Percentiles rank a stretch among this genome's conserved stretches.
Conservation (phyloP, 1,140 invertebrate genomes). For the Pseudachorutes palmiensis region DNA sequence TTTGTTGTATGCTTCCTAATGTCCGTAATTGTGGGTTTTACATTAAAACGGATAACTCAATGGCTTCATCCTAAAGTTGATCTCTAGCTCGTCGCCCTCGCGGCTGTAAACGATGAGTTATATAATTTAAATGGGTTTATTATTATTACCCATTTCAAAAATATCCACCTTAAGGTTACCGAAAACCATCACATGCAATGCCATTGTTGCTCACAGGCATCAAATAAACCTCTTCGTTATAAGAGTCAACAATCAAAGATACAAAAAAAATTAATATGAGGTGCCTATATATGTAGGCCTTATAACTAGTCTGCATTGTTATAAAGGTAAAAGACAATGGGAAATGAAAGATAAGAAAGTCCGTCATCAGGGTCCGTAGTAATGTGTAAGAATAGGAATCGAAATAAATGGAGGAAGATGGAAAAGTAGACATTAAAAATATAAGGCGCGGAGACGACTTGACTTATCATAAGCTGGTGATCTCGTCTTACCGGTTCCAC, state of each 20-base stretch:
- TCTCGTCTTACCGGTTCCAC: slow-evolving; percentile 39
- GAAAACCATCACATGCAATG: neutral
- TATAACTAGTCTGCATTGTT: too few species aligned
- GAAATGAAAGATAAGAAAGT: neutral
- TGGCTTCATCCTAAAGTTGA: slow-evolving; percentile 1
- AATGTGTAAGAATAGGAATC: too few species aligned
- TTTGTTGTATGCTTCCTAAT: neutral
- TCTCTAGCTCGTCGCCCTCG: neutral
- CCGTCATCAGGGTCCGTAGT: too few species aligned
- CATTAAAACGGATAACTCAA: too few species aligned
- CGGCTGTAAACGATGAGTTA: neutral
- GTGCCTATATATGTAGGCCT: too few species aligned
- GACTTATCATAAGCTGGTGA: slow-evolving; percentile 30
- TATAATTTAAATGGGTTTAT: neutral
- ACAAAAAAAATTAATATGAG: too few species aligned
- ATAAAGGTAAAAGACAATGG: neutral
- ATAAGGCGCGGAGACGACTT: too few species aligned
- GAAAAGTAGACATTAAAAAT: too few species aligned
- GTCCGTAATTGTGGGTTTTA: neutral
- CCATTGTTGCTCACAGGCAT: neutral
- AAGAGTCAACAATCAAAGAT: neutral
- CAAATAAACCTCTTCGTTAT: neutral
- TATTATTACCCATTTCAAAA: neutral
- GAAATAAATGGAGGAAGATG: too few species aligned
- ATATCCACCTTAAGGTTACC: too few species aligned